These are phyloP conservation scores for Lepidurus arcticus DNA, from an alignment of 1,140 invertebrate genomes.

Conservation along the genomic window DNA sequence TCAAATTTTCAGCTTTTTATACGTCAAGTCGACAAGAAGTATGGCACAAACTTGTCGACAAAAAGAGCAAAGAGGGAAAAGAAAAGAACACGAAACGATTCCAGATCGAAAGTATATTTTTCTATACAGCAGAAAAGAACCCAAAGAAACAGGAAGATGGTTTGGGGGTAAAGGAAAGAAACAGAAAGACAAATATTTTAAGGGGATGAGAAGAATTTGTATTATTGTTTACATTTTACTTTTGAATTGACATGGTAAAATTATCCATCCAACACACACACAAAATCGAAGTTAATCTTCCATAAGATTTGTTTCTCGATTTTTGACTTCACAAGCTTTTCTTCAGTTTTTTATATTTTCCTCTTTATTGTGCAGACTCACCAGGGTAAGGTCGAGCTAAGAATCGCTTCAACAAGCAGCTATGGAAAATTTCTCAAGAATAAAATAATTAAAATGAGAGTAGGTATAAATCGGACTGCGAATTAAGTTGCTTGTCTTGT, in stretches of 20 bases:
- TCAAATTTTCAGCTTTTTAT: no score
- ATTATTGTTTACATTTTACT: background rate
- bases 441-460: conserved; percentile 27
- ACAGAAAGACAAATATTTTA: background rate
- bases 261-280: background rate
- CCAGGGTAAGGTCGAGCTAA: conserved; percentile 45
- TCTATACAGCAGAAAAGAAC: background rate
- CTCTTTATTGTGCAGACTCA: conserved; percentile 31
- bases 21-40: no score
- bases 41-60: background rate
- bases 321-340: conserved; percentile 18
- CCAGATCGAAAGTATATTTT: background rate
- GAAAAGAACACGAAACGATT: background rate
- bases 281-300: background rate
- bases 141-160: background rate
- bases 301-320: background rate
- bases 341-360: conserved; percentile 30
- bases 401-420: conserved; percentile 45
- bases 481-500: background rate
- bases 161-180: background rate
- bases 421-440: conserved; percentile 36
- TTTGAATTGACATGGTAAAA: background rate
- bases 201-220: background rate
- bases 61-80: background rate
- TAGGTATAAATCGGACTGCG: background rate